Base-by-base conservation (phyloP, 2,888 invertebrate genomes). In the Acleris emargana region DNA sequence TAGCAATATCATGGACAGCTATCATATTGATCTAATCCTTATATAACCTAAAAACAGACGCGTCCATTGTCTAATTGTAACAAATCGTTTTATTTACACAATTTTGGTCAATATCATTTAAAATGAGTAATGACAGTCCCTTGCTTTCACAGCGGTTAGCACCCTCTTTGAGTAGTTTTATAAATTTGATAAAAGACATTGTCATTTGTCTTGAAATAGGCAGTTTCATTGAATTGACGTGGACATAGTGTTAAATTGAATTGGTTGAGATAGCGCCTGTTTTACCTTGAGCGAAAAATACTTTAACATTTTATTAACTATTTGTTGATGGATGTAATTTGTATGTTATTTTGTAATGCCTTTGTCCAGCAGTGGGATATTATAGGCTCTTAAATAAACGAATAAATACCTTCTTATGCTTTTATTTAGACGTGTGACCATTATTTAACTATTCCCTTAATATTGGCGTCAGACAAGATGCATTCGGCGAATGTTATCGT, bases 151-250 rank as follows among this genome's bases (percentile, higher is more conserved):
- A 62, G 66, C 67, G 59, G 54, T 62, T 61, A 58, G 55, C 58
- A 45, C 60, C 60, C 60, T 59, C 47, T 28, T 6, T 50, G 60
- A 55, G 66, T 60, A 66, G 55, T 66, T 66, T 60, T 25, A 57
- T 57, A 61, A 66, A 66, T 66, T 51, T 66, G 57, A 66, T 66
- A 61, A 55, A 61, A 47, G 55, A 66, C 64, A 60, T 66, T 60
- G 61, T 61, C 66, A 60, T 55, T 52, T 60, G 60, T 60, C 54
- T 43, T 64, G 51, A 52, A 52, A 61, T 55, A 43, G 51, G 66
- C 18, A 38, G 50, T 66, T 64, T 59, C 32, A n/a, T 32, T 54
- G 28, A 54, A 50, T 28, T n/a, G 51, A 22, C 53, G 47, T 42
- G 32, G 45, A 22, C 13, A 50, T 45, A 28, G 20, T 18, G 28